phyloP scores from a whole-genome alignment of 1,140 invertebrate genomes.

The Euwallacea fornicatus region DNA sequence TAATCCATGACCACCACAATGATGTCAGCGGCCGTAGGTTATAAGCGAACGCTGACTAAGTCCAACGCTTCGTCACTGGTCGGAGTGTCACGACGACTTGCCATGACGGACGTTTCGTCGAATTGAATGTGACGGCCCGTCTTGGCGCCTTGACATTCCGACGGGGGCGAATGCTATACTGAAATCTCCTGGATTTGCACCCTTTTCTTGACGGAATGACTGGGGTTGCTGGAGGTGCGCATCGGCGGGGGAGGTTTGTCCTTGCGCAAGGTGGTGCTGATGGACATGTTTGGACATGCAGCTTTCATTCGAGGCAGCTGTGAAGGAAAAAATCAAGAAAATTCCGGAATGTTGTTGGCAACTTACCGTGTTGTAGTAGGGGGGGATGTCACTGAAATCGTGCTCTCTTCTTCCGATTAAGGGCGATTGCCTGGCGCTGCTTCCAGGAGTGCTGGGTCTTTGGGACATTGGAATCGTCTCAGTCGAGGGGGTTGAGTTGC shows the following conservation, averaged over 20 bases:
- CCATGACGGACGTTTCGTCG: conserved; percentile 13
- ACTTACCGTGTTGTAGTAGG: conserved; percentile 54
- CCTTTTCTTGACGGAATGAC: conserved; percentile 61
- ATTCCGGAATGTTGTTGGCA: conserved; percentile 7
- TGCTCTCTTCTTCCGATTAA: background rate
- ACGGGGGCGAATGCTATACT: conserved; percentile 58
- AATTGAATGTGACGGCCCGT: conserved; percentile 26
- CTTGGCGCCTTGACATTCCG: conserved; percentile 15
- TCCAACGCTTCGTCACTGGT: conserved; percentile 47
- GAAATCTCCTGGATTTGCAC: conserved; percentile 69
- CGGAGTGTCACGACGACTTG: conserved; percentile 29
- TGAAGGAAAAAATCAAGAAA: background rate
- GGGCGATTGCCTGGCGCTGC: conserved; percentile 45
- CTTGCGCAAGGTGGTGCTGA: conserved; percentile 44
- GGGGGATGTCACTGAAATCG: conserved; percentile 51
- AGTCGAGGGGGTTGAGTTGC: conserved; percentile 44
- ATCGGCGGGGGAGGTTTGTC: conserved; percentile 50
- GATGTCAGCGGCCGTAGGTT: conserved; percentile 37
- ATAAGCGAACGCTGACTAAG: conserved; percentile 52
- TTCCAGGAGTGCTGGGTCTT: conserved; percentile 46
- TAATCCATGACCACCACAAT: conserved; percentile 23
- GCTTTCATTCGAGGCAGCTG: conserved; percentile 11
- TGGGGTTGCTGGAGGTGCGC: conserved; percentile 51
- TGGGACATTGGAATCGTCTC: conserved; percentile 56
- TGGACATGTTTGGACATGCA: conserved; percentile 18